phyloP scores from a whole-genome alignment of 2,113 vertebrate species.

The Etheostoma cragini region DNA sequence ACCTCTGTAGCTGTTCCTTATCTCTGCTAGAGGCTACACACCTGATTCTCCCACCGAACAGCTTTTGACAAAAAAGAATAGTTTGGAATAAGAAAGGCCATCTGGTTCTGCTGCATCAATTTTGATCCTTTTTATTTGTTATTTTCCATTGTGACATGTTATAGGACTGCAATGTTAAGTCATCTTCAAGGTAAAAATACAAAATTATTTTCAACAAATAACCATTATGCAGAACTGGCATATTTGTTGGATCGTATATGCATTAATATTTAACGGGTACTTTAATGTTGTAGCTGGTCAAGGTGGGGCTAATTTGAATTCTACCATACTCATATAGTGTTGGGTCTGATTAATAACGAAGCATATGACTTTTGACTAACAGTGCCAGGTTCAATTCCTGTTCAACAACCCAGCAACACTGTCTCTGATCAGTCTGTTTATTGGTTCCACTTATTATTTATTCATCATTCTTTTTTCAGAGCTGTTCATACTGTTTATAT shows the following conservation, averaged over 20 bases:
- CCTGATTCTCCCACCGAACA: background rate
- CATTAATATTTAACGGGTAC: background rate
- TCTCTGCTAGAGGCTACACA: background rate
- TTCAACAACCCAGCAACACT: too few relatives aligned
- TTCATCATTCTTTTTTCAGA: too few relatives aligned
- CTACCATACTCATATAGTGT: background rate
- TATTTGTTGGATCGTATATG: background rate
- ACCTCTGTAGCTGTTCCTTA: too few relatives aligned
- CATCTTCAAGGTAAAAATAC: background rate
- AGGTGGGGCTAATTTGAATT: background rate
- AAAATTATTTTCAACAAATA: background rate
- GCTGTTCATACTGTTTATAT: too few relatives aligned
- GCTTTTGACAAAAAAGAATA: background rate
- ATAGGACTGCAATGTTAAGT: background rate
- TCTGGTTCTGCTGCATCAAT: too few relatives aligned
- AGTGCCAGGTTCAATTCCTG: too few relatives aligned
- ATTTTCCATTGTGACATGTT: background rate
- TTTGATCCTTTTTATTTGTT: background rate
- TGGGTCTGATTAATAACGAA: background rate
- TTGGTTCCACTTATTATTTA: too few relatives aligned
- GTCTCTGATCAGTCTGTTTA: too few relatives aligned
- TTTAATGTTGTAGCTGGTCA: background rate
- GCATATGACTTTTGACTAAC: background rate
- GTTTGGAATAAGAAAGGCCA: background rate
- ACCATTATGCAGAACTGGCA: too few relatives aligned